Evolutionary conservation across 2,113 vertebrate genomes (phyloP).

Genomic region (Amphiprion ocellaris): DNA sequence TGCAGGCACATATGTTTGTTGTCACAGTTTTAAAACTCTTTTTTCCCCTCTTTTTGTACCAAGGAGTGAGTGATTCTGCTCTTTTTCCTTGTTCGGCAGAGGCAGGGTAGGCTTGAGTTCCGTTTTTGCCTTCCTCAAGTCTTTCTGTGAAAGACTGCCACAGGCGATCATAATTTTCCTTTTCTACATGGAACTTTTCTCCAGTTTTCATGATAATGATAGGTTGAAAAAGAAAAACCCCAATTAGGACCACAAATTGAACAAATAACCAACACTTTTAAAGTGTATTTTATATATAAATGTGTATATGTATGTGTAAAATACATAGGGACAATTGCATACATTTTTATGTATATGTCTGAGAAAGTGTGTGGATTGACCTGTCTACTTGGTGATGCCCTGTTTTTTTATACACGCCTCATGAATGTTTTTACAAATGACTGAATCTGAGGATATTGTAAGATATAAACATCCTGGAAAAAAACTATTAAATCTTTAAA

Average conservation of each 20-base stretch:
- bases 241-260: conserved; percentile 70
- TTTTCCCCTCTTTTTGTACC: conserved; percentile 37
- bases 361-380: conserved; percentile 79
- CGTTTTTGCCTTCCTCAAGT: conserved; percentile 85
- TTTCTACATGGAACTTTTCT: conserved; percentile 76
- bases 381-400: conserved; percentile 78
- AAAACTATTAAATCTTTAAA: conserved; percentile 77
- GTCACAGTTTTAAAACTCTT: conserved; percentile 44
- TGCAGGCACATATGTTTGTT: conserved; percentile 63
- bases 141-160: conserved; percentile 97
- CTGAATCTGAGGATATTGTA: conserved; percentile 79
- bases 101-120: conserved; percentile 83
- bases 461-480: conserved; percentile 66
- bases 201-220: conserved; percentile 80
- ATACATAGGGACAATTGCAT: conserved; percentile 76
- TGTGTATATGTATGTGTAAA: conserved; percentile 81
- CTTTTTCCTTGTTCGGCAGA: conserved; percentile 66
- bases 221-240: conserved; percentile 69
- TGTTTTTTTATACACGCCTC: conserved; percentile 83
- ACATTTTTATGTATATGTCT: conserved; percentile 83
- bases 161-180: conserved; percentile 77
- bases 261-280: conserved; percentile 82
- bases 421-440: conserved; percentile 87
- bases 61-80: conserved; percentile 50
- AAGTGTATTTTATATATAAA: conserved; percentile 85